These are phyloP conservation scores for Chaetops frenatus DNA, from an alignment of 2,113 vertebrate genomes.

Conservation along the genomic window DNA sequence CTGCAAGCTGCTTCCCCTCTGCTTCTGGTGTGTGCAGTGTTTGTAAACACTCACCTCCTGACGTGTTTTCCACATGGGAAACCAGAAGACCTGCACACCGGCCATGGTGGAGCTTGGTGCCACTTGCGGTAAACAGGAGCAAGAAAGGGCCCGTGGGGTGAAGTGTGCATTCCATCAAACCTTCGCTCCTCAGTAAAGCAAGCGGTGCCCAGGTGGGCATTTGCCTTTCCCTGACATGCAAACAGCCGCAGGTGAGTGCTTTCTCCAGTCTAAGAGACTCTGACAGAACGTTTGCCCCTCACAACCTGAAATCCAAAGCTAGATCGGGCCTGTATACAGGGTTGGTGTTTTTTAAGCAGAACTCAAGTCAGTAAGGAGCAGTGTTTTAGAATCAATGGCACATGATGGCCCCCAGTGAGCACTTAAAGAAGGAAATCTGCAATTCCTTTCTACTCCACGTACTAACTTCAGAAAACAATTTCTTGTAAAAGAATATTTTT, in stretches of 20 bases:
- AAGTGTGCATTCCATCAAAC: rapidly evolving
- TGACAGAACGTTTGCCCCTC: background rate
- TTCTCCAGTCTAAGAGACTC: background rate
- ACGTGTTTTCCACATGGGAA: background rate
- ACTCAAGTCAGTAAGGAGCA: background rate
- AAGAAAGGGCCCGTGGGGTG: background rate
- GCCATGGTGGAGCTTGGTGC: background rate
- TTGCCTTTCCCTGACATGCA: background rate
- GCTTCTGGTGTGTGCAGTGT: background rate
- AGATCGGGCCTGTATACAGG: background rate
- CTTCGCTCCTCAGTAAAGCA: background rate
- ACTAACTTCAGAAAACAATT: background rate
- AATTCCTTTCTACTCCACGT: background rate
- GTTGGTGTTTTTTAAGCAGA: background rate
- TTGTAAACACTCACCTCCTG: background rate
- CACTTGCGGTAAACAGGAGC: background rate
- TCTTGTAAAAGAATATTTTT: background rate
- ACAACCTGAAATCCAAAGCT: background rate
- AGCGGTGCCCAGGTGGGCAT: background rate
- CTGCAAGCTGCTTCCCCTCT: background rate
- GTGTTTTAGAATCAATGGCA: conserved; percentile 27
- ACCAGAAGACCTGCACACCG: background rate
- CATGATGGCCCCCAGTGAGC: background rate
- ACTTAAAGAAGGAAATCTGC: background rate
- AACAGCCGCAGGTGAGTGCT: background rate